Conservation (phyloP, 2,888 invertebrate genomes). For the Pherbina coryleti region DNA sequence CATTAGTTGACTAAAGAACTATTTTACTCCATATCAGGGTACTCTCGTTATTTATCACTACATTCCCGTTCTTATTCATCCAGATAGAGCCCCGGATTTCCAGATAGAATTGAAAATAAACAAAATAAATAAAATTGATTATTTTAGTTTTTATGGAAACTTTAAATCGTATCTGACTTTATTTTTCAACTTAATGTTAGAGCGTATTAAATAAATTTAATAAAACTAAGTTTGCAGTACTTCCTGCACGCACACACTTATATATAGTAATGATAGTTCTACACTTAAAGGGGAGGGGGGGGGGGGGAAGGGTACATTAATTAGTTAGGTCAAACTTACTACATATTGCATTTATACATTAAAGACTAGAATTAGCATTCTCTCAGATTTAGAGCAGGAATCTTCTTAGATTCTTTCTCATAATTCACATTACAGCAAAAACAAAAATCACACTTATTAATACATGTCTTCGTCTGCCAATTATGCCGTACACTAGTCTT, state of each 20-base stretch:
- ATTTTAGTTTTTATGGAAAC: background rate
- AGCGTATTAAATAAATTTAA: background rate
- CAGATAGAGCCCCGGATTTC: too few species aligned
- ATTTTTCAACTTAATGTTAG: too few species aligned
- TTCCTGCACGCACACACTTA: background rate
- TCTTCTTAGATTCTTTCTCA: background rate
- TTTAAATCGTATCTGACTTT: too few species aligned
- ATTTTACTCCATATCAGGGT: too few species aligned
- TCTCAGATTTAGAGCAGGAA: background rate
- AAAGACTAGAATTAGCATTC: slow-evolving; percentile 55
- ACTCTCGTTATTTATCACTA: too few species aligned
- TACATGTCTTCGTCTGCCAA: background rate
- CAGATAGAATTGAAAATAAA: too few species aligned
- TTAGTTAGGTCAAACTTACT: background rate
- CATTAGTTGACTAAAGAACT: too few species aligned
- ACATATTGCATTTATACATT: slow-evolving; percentile 55
- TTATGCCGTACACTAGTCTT: slow-evolving; percentile 43
- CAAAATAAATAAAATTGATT: background rate
- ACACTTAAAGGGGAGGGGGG: background rate
- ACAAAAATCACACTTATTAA: background rate
- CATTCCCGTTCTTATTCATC: too few species aligned
- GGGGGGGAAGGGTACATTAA: background rate
- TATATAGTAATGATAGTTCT: background rate
- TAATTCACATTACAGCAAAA: background rate
- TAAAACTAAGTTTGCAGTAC: too few species aligned